phyloP scores from a whole-genome alignment of 2,797 vertebrate genomes.

The Chelmon rostratus region DNA sequence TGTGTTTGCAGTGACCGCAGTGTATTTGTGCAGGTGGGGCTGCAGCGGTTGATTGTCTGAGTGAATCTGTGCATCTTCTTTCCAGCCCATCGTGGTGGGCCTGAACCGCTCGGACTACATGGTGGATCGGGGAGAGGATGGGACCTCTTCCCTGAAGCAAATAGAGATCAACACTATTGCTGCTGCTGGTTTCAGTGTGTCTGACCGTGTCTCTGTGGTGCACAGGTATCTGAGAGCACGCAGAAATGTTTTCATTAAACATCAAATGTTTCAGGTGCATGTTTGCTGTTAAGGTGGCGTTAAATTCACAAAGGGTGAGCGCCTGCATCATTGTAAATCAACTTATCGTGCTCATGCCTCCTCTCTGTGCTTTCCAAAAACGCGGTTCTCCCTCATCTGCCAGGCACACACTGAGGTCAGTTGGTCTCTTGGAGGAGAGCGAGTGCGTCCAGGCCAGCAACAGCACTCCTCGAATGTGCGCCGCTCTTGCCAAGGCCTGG shows the following conservation, averaged over 20 bases:
- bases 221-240: slow-evolving; percentile 23
- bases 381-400: neutral
- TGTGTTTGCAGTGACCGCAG: too few species aligned
- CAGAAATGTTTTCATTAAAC: neutral
- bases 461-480: slow-evolving; percentile 83
- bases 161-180: slow-evolving; percentile 94
- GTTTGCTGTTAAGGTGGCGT: too few species aligned
- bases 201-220: neutral
- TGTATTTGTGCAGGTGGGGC: too few species aligned
- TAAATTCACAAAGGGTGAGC: neutral
- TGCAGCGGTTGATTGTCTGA: neutral
- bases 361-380: neutral
- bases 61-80: slow-evolving; percentile 23
- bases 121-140: slow-evolving; percentile 83
- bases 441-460: slow-evolving; percentile 84
- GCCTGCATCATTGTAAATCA: neutral
- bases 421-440: slow-evolving; percentile 84
- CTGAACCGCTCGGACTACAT: slow-evolving; percentile 94
- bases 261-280: too few species aligned
- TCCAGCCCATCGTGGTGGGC: slow-evolving; percentile 84
- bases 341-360: neutral
- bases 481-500: slow-evolving; percentile 89
- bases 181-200: slow-evolving; percentile 72
- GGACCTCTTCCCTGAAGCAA: slow-evolving; percentile 86
- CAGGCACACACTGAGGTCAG: slow-evolving; percentile 87